Conservation (phyloP, 2,888 invertebrate genomes). For the Thereva nobilitata region DNA sequence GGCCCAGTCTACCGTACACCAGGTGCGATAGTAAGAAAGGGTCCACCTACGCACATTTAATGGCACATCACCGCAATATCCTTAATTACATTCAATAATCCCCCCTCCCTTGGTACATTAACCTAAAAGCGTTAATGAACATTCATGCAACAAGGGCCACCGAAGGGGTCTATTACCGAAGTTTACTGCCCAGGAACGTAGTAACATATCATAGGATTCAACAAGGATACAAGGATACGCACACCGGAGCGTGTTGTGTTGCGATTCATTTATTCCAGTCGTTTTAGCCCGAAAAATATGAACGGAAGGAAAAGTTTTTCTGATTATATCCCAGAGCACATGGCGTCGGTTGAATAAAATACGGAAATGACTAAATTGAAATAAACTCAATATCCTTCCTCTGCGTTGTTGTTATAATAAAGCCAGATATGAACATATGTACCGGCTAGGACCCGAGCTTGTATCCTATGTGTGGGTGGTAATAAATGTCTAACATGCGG, state of each 20-base stretch:
- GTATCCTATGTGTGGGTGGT: constrained; percentile 13
- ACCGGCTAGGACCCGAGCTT: background rate
- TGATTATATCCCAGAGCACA: constrained; percentile 27
- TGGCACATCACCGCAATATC: constrained; percentile 25
- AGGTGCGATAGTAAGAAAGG: constrained; percentile 18
- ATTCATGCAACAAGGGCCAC: background rate
- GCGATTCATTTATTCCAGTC: constrained; percentile 1
- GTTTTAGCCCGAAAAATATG: constrained; percentile 14
- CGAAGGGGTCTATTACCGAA: background rate
- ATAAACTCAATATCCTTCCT: constrained; percentile 31
- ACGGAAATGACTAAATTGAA: constrained; percentile 33
- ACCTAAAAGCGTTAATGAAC: constrained; percentile 32
- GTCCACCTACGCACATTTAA: constrained; percentile 15
- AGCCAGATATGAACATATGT: constrained; percentile 12
- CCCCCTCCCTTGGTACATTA: constrained; percentile 24
- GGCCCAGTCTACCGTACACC: background rate
- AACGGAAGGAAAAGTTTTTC: constrained; percentile 32
- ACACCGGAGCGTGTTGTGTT: too few relatives aligned
- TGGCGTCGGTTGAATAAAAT: constrained; percentile 27
- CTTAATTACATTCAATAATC: constrained; percentile 27
- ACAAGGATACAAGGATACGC: too few relatives aligned
- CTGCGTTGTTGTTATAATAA: constrained; percentile 16
- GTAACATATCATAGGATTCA: too few relatives aligned
- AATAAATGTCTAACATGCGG: constrained; percentile 28
- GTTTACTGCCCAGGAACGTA: background rate